Conservation (phyloP, 2,797 vertebrate genomes). For the Protonibea diacanthus region DNA sequence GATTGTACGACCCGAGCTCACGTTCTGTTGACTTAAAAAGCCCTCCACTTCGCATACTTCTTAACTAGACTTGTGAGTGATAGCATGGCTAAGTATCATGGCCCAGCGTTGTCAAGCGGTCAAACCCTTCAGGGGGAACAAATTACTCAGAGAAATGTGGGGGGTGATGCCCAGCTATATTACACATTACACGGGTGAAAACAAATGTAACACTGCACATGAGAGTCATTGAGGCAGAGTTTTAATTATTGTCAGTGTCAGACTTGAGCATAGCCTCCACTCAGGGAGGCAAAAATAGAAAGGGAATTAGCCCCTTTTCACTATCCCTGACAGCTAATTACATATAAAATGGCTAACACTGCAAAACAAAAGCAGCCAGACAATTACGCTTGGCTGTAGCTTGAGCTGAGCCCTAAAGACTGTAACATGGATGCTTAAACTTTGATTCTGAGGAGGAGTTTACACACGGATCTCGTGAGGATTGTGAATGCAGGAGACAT, state of each 20-base stretch:
- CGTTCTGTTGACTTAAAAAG: constrained; percentile 54
- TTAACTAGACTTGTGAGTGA: constrained; percentile 75
- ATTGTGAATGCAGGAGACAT: constrained; percentile 45
- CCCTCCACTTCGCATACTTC: constrained; percentile 54
- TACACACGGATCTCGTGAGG: constrained; percentile 16
- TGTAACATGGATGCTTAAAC: constrained; percentile 51
- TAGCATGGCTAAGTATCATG: constrained; percentile 74
- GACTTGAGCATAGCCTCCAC: constrained; percentile 66
- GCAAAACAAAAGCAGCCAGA: constrained; percentile 78
- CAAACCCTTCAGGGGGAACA: constrained; percentile 75
- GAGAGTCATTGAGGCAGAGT: constrained; percentile 76
- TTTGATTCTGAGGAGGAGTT: constrained; percentile 56
- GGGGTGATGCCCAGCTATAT: constrained; percentile 59
- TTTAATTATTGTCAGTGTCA: constrained; percentile 86
- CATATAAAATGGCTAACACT: constrained; percentile 76
- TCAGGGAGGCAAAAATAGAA: constrained; percentile 76
- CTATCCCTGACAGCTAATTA: constrained; percentile 85
- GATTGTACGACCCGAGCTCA: constrained; percentile 17
- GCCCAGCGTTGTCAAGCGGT: constrained; percentile 69
- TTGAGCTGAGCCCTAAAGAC: constrained; percentile 50
- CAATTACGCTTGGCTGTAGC: constrained; percentile 69
- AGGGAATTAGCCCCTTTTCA: constrained; percentile 79
- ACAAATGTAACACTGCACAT: constrained; percentile 71
- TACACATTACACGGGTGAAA: constrained; percentile 74
- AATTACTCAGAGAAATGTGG: constrained; percentile 71